Evolutionary conservation across 1,140 invertebrate species (phyloP), one percentile per base, ranked within the genome.

Genomic region (Trichoplusia ni): DNA sequence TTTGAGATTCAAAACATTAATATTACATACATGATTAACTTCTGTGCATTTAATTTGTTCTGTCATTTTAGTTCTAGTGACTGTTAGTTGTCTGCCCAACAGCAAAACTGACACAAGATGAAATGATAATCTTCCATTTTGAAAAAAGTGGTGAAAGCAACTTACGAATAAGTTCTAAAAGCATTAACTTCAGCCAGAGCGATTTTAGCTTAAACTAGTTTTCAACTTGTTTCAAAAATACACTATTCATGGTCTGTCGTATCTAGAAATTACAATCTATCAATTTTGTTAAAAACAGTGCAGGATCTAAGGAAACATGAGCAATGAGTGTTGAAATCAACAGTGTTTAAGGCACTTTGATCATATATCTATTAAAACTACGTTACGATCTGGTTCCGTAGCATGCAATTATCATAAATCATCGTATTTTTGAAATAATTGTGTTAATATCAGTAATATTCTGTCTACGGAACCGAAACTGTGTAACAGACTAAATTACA

Each of bases 141-240:
- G 11, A 42, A 42, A 42, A 42, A 42, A 9, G 16, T 37, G 2
- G 11, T 16, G 40, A 42, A 42, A 42, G 11, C 6, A 42, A 42
- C 40, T 42, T n/a, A n/a, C n/a, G n/a, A n/a, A n/a, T n/a, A n/a
- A n/a, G n/a, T n/a, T n/a, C n/a, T n/a, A n/a, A n/a, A n/a, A n/a
- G n/a, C n/a, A n/a, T n/a, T n/a, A n/a, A n/a, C n/a, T n/a, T n/a
- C 13, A 14, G 40, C 19, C 16, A 42, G 23, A 23, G n/a, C n/a
- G 4, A 42, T 21, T 19, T 42, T 23, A 21, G 6, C 19, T 42
- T 42, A 42, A 9, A 23, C 40, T 42, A 42, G 23, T 42, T 49
- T 44, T 49, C 46, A 49, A 49, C 46, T 49, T 49, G 46, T 29
- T 29, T 49, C 46, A 31, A 49, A 29, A 16, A 49, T 31, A 18